Evolutionary conservation across 2,797 vertebrate genomes (phyloP), one percentile per base, ranked within the genome.

Genomic region (Galagoides demidoff): DNA sequence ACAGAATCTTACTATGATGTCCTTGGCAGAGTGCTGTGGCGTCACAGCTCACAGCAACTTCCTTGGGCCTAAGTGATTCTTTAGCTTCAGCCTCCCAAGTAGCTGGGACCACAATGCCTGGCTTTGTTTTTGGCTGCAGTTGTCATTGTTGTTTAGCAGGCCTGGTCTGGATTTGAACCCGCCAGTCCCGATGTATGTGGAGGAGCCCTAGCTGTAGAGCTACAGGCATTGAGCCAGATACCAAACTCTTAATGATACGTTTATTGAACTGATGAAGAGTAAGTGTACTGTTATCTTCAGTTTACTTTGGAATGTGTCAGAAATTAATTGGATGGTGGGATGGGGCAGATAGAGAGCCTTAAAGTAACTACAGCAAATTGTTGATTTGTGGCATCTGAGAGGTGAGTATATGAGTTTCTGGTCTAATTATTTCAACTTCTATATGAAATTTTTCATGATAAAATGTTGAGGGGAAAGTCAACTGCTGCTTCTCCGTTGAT

Each of bases 241-340:
- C 5, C 79, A 70, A 87, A 43, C 43, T 85, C 14, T 14, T 89
- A 85, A 34, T 68, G 73, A 27, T 96, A 19, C 0, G 27, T 5
- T 2, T 89, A 10, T 52, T 74, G 64, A 79, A 59, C 7, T 76
- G 37, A 71, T 93, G 20, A 73, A 70, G 34, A 83, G 63, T 91
- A 68, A 73, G 22, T 61, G 2, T 92, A 31, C 29, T 63, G 14
- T 45, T 57, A 16, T 57, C 37, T 82, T 86, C 25, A 43, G 1
- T 39, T 82, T 91, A 52, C 31, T 90, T 93, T 81, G 78, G 31
- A 77, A 71, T 45, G 74, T 31, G 70, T 86, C 3, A 92, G n/a
- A 88, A 59, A 25, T 81, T 59, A 87, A 73, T 20, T 74, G 73
- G 73, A n/a, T 73, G 52, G 27, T 49, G 73, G 71, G 49, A 49